phyloP scores from a whole-genome alignment of 2,888 invertebrate genomes.

The Caenorhabditis panamensis region DNA sequence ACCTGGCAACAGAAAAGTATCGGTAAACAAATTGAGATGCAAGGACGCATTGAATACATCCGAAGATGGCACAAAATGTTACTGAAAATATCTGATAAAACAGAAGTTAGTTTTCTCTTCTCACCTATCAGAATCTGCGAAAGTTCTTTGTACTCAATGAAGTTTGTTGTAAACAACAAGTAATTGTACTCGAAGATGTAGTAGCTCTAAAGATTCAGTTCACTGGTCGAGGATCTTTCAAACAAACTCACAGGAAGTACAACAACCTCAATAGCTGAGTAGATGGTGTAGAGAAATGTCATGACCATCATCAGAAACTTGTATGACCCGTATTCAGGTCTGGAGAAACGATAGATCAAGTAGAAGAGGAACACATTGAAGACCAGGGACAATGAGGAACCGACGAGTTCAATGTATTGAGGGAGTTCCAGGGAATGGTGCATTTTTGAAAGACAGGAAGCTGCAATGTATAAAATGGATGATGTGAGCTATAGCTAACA shows the following conservation, averaged over 20 bases:
- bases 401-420: conserved; percentile 25
- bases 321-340: conserved; percentile 45
- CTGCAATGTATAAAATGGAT: no score
- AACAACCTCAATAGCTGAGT: conserved; percentile 33
- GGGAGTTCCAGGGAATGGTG: conserved; percentile 7
- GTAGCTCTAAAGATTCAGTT: conserved; percentile 24
- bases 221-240: background rate
- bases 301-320: conserved; percentile 28
- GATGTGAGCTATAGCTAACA: no score
- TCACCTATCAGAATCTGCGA: conserved; percentile 34
- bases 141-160: background rate
- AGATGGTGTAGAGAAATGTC: conserved; percentile 28
- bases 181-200: conserved; percentile 44
- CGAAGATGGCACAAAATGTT: conserved; percentile 26
- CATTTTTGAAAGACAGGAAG: background rate
- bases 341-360: conserved; percentile 20
- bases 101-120: background rate
- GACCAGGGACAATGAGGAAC: conserved; percentile 20
- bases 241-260: conserved; percentile 10
- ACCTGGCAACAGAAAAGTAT: conserved; percentile 16
- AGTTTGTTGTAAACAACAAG: conserved; percentile 25
- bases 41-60: conserved; percentile 30
- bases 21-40: conserved; percentile 37
- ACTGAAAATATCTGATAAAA: conserved; percentile 15
- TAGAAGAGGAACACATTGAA: conserved; percentile 20